Base-by-base conservation (phyloP, 2,888 invertebrate species). In the Keiferia lycopersicella region DNA sequence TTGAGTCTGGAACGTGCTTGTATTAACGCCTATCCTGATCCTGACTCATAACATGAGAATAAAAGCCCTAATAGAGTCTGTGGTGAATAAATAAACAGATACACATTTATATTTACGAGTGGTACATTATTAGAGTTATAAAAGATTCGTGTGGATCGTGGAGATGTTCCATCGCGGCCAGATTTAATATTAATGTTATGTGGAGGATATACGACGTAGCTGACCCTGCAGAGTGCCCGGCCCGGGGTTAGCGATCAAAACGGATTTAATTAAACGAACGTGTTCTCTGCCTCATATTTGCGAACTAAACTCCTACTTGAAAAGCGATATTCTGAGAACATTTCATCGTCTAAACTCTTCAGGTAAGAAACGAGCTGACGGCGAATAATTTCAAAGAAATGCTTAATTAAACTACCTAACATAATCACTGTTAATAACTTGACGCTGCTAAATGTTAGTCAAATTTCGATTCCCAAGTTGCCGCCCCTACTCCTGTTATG, bases 171-270 rank as follows among this genome's bases (percentile, higher is more conserved):
- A 71, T 72, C 73, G 72, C 63, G 69, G 67, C 71, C 72, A 65
- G 69, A 69, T 79, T 81, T 77, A 78, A 82, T 80, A 79, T 82
- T 80, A 80, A 79, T 80, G 76, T 74, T 74, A 75, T 75, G 75
- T 73, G 74, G 70, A 73, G 70, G 71, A 69, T 75, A 68, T 66
- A 68, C 65, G 63, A 67, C 66, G 65, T 64, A 65, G 67, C 62
- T 66, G 69, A 67, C 68, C 64, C 68, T 66, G 65, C 69, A 71
- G 71, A 66, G n/a, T 71, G 69, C 70, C 71, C 72, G 72, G 71
- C 69, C 68, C 60, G 66, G 73, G 75, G 73, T 75, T 74, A 75
- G 73, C 71, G 67, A 76, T 73, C 72, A 70, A 71, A 72, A 69
- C 71, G 71, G 73, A 72, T 77, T 77, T 72, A 71, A 66, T 70